Percentiles rank a stretch among this genome's conserved stretches.
phyloP scores from a whole-genome alignment of 2,888 invertebrate genomes.

The Plebejus melissa region DNA sequence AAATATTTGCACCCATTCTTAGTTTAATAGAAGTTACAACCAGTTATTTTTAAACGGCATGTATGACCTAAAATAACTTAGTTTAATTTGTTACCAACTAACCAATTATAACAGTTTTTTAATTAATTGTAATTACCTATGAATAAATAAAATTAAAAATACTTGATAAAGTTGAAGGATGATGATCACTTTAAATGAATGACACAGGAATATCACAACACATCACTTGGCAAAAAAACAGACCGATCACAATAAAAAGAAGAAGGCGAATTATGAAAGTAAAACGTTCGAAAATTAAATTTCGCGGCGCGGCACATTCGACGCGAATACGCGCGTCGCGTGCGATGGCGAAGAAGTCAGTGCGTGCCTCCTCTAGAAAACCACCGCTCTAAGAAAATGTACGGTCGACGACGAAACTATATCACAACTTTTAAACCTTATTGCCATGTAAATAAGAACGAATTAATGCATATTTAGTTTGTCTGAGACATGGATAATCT shows the following conservation, averaged over 20 bases:
- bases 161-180: background rate
- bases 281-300: slow-evolving; percentile 44
- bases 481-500: background rate
- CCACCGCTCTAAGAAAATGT: background rate
- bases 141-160: background rate
- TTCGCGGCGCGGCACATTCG: slow-evolving; percentile 65
- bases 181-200: slow-evolving; percentile 20
- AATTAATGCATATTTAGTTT: background rate
- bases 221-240: slow-evolving; percentile 25
- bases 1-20: background rate
- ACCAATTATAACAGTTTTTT: background rate
- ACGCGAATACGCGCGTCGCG: slow-evolving; percentile 71
- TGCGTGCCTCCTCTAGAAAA: slow-evolving; percentile 60
- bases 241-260: slow-evolving; percentile 25
- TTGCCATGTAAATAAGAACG: background rate
- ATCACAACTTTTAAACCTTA: background rate
- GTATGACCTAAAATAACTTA: background rate
- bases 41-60: background rate
- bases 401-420: background rate
- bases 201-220: slow-evolving; percentile 26
- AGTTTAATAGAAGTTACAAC: background rate
- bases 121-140: background rate
- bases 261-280: slow-evolving; percentile 28
- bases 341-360: slow-evolving; percentile 57
- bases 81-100: background rate